phyloP scores from a whole-genome alignment of 2,888 invertebrate species.

The Hymenopus coronatus region DNA sequence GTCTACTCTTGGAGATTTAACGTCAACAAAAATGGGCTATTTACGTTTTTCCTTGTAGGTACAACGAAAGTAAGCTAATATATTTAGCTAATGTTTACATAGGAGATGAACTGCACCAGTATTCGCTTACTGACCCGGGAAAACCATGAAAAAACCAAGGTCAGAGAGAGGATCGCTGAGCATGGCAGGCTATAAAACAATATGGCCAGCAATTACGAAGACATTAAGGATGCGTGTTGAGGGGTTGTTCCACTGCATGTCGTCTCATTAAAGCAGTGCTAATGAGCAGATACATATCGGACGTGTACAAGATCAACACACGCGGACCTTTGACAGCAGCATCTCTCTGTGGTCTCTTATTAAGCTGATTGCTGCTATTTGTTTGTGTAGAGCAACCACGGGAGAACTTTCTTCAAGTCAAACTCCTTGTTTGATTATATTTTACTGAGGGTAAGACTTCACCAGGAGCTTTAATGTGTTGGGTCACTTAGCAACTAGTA shows the following conservation, averaged over 20 bases:
- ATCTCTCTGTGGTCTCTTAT: not conserved
- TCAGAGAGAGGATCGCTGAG: too few relatives aligned
- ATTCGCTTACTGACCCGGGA: too few relatives aligned
- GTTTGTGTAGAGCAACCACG: not conserved
- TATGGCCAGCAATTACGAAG: too few relatives aligned
- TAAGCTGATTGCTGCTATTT: not conserved
- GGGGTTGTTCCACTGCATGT: not conserved
- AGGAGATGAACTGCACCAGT: too few relatives aligned
- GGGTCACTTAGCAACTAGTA: too few relatives aligned
- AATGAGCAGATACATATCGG: not conserved
- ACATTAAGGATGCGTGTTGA: not conserved
- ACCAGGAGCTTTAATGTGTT: not conserved
- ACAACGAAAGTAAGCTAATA: too few relatives aligned
- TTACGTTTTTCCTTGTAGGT: too few relatives aligned
- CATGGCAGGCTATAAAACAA: too few relatives aligned
- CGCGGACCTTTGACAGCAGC: not conserved
- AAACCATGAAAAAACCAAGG: too few relatives aligned
- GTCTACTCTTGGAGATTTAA: too few relatives aligned
- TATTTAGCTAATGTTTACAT: too few relatives aligned
- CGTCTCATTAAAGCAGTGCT: not conserved
- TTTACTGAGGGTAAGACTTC: not conserved
- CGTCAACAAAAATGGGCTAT: too few relatives aligned
- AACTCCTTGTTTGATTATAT: not conserved
- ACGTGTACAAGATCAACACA: not conserved
- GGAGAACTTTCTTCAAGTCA: not conserved